A percentile compares a stretch with the other conserved stretches of the same genome.
These are phyloP conservation scores for Sphenodon punctatus DNA, from an alignment of 2,797 vertebrate genomes.

Conservation along the genomic window DNA sequence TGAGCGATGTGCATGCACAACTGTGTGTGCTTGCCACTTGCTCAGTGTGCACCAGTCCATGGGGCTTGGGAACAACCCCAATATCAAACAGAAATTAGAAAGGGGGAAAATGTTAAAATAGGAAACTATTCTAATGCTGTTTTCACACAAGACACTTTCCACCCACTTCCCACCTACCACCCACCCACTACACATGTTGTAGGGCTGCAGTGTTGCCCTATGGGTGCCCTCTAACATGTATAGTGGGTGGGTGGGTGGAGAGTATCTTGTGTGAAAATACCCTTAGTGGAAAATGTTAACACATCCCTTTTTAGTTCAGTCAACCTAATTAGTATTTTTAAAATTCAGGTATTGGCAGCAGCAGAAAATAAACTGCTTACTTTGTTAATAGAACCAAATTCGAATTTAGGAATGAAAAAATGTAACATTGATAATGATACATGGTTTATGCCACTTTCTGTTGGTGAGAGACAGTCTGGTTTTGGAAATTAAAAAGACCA, in stretches of 20 bases:
- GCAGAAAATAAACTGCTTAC: neutral
- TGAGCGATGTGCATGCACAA: too few species aligned
- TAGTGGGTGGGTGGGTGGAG: too few species aligned
- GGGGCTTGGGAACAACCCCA: too few species aligned
- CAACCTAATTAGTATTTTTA: neutral
- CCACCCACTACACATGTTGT: too few species aligned
- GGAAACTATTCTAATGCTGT: neutral
- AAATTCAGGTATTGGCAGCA: neutral
- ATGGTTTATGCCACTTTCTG: neutral
- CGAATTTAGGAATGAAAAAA: neutral
- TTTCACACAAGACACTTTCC: too few species aligned
- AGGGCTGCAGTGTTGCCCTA: too few species aligned
- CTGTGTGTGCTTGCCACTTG: too few species aligned
- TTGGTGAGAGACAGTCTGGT: neutral
- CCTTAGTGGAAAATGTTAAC: neutral
- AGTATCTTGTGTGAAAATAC: too few species aligned
- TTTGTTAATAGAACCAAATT: neutral
- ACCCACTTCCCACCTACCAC: too few species aligned
- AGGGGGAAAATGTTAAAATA: neutral
- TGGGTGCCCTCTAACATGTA: too few species aligned
- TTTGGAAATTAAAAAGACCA: too few species aligned
- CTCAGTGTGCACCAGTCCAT: too few species aligned
- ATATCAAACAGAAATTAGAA: constrained; percentile 27
- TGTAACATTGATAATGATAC: neutral
- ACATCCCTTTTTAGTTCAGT: neutral